Conservation (phyloP, 1,140 invertebrate genomes). For the Lycorma delicatula region DNA sequence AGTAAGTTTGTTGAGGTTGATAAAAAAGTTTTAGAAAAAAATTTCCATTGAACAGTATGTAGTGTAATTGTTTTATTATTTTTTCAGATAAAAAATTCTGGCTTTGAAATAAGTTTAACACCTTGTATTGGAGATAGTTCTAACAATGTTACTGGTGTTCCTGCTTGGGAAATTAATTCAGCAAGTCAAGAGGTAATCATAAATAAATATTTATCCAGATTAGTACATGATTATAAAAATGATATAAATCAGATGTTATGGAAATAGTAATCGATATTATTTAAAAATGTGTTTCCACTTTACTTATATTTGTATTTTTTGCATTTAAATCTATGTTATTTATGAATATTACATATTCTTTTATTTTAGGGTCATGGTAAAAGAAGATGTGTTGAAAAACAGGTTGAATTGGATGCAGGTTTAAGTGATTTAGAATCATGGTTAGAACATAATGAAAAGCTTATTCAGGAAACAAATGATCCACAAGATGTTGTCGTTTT, state of each 20-base stretch:
- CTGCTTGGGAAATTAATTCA: slow-evolving; percentile 20
- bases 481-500: slow-evolving; percentile 47
- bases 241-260: too few relatives aligned
- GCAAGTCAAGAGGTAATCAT: slow-evolving; percentile 4
- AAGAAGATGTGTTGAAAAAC: slow-evolving; percentile 19
- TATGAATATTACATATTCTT: too few relatives aligned
- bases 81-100: slow-evolving; percentile 48
- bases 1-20: too few relatives aligned
- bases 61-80: slow-evolving; percentile 7
- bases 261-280: too few relatives aligned
- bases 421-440: slow-evolving; percentile 46
- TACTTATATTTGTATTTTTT: too few relatives aligned
- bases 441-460: slow-evolving; percentile 46
- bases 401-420: slow-evolving; percentile 46
- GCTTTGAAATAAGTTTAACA: slow-evolving; percentile 49
- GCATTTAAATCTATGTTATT: too few relatives aligned
- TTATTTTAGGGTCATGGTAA: slow-evolving; percentile 11
- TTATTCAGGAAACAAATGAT: neutral
- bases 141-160: slow-evolving; percentile 31
- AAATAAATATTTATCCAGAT: too few relatives aligned
- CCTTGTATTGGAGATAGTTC: slow-evolving; percentile 34
- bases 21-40: too few relatives aligned
- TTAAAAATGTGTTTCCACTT: too few relatives aligned
- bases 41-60: too few relatives aligned
- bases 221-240: too few relatives aligned